Percentiles rank a stretch among this genome's conserved stretches.
phyloP scores from a whole-genome alignment of 2,888 invertebrate genomes.

The Rhogogaster chlorosoma region DNA sequence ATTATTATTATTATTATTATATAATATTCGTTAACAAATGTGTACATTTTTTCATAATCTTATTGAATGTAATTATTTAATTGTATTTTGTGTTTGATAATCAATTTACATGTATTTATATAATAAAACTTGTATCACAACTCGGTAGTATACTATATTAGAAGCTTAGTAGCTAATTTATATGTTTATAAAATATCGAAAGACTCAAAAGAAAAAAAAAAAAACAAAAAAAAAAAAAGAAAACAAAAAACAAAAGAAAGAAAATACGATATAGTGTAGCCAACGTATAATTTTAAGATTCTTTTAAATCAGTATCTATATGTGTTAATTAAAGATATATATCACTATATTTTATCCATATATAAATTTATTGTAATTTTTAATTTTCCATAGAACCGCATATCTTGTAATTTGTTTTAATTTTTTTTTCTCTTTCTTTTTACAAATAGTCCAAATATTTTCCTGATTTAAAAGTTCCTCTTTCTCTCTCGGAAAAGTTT shows the following conservation, averaged over 20 bases:
- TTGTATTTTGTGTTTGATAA: conserved; percentile 30
- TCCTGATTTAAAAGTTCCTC: neutral
- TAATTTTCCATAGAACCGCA: neutral
- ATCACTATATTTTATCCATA: conserved; percentile 1
- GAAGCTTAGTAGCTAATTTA: conserved; percentile 13
- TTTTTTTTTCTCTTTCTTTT: neutral
- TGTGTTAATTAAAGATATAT: neutral
- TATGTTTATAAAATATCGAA: conserved; percentile 29
- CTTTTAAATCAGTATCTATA: neutral
- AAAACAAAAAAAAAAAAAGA: neutral
- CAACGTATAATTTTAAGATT: conserved; percentile 1
- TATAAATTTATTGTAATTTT: neutral
- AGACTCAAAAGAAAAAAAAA: neutral
- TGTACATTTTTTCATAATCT: neutral
- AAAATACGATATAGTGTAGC: conserved; percentile 11
- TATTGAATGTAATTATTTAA: conserved; percentile 28
- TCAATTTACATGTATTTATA: conserved; percentile 25
- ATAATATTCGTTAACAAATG: conserved; percentile 17
- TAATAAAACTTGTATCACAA: conserved; percentile 21
- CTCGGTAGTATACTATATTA: conserved; percentile 8
- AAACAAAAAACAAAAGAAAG: neutral
- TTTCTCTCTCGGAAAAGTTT: neutral
- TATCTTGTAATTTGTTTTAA: neutral
- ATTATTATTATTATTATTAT: neutral
- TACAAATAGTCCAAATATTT: neutral